Base-by-base conservation (phyloP, 2,888 invertebrate genomes). In the Clusia tigrina region DNA sequence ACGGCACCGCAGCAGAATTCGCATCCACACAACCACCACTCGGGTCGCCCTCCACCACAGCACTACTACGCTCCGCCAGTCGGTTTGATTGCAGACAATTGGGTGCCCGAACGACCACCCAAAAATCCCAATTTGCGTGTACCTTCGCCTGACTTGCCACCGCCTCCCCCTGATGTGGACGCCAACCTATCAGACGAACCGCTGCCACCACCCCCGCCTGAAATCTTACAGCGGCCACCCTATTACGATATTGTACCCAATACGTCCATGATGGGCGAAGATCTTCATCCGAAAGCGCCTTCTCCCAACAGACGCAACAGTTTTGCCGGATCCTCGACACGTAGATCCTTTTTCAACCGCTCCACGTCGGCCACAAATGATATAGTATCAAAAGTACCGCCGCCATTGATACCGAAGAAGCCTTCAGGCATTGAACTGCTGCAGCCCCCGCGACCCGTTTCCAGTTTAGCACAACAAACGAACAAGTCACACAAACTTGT, bases 41-140 rank as follows among this genome's bases (percentile, higher is more conserved):
- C 64, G 6, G 26, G 65, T 60, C 26, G 24, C 32, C 32, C 60
- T 15, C 62, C 26, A 66, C 53, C 37, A 22, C 61, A 42, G 18
- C 52, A 59, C 52, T 63, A 60, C 15, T 42, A 32, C 32, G 24
- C 25, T 26, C 23, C 46, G 2, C 5, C 67, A 26, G 3, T 62
- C 62, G 0, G 15, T 38, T 6, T 32, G 1, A 59, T 61, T 60
- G 84, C 89, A 15, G 89, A 89, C 69, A 89, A 89, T 70, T 90
- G 89, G 88, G 88, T 90, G 0, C 90, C 91, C 1, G 91, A 91
- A 71, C 84, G 91, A 68, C 92, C 92, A 12, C 92, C 92, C 2
- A 92, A 92, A 81, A 91, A 91, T 81, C 90, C 91, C 2, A 83
- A 90, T 64, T 78, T 89, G 70, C 84, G 86, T 58, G 81, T 84